phyloP scores from a whole-genome alignment of 2,797 vertebrate species.

The Sciurus carolinensis region DNA sequence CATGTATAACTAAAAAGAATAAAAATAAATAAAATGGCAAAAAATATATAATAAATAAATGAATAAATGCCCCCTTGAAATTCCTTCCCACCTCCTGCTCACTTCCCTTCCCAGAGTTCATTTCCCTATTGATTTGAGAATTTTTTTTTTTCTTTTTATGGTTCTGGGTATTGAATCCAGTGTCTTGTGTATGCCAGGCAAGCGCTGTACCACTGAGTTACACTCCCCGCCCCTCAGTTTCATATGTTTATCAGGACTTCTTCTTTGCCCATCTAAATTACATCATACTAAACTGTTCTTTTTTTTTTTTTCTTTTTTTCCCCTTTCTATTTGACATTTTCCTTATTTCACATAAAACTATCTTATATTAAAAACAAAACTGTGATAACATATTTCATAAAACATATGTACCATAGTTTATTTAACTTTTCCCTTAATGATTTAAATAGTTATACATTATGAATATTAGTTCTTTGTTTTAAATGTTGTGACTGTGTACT shows the following conservation, averaged over 20 bases:
- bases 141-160: too few relatives aligned
- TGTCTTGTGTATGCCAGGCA: too few relatives aligned
- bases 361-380: not conserved
- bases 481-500: not conserved
- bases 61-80: too few relatives aligned
- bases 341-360: not conserved
- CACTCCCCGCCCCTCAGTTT: too few relatives aligned
- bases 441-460: conserved; percentile 18
- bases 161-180: too few relatives aligned
- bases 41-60: too few relatives aligned
- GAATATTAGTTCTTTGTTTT: conserved; percentile 15
- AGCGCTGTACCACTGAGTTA: too few relatives aligned
- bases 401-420: not conserved
- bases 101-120: not conserved
- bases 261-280: not conserved
- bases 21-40: too few relatives aligned
- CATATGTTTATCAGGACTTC: not conserved
- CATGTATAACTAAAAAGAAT: too few relatives aligned
- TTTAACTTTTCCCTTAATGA: not conserved
- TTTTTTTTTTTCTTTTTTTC: not conserved
- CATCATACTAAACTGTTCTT: not conserved
- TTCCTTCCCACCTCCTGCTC: not conserved
- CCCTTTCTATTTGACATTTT: not conserved
- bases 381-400: not conserved
- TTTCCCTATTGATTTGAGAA: not conserved